Evolutionary conservation across 2,888 invertebrate species (phyloP), one percentile per base, ranked within the genome.

Genomic region (Hydriomena furcata): DNA sequence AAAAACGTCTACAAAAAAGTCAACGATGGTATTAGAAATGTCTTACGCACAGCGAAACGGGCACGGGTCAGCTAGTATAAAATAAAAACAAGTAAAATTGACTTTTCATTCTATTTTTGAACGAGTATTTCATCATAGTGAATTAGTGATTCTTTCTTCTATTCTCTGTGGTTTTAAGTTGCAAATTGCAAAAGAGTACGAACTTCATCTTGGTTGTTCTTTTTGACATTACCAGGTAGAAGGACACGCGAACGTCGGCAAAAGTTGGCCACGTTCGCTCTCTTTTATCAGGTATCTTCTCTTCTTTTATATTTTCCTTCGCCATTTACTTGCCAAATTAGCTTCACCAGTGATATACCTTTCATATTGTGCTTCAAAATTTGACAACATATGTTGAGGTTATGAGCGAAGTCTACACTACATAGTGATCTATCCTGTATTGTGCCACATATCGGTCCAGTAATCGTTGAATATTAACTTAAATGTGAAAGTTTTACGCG

Each of bases 241-340:
- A 76, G 79, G 84, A 87, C 88, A 88, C 87, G 88, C 85, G 86
- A 90, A 89, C 88, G 81, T 80, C 83, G 88, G 87, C 86, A 72
- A 68, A 72, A 64, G 79, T 66, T 76, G 61, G 85, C 86, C 85
- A 66, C 79, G 87, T 85, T 88, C 82, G 86, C 74, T 68, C 71
- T 71, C 71, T 77, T 82, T 74, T 76, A 77, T 61, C 79, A 88
- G 88, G 88, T 90, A 86, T 66, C 64, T 57, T 50, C 21, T 12
- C 12, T 11, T 40, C 49, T 60, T 64, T 63, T 23, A n/a, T 43
- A 50, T 49, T 20, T 8, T 38, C 36, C 24, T 48, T 44, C 28
- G 35, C 30, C 28, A 54, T 35, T 28, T 55, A 41, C 5, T 35
- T 49, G 7, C n/a, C 34, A 24, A 49, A 45, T 49, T 46, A 7